These are phyloP conservation scores for Diadumene lineata DNA, from an alignment of 92 coral and sea anemone genomes.

Conservation along the genomic window DNA sequence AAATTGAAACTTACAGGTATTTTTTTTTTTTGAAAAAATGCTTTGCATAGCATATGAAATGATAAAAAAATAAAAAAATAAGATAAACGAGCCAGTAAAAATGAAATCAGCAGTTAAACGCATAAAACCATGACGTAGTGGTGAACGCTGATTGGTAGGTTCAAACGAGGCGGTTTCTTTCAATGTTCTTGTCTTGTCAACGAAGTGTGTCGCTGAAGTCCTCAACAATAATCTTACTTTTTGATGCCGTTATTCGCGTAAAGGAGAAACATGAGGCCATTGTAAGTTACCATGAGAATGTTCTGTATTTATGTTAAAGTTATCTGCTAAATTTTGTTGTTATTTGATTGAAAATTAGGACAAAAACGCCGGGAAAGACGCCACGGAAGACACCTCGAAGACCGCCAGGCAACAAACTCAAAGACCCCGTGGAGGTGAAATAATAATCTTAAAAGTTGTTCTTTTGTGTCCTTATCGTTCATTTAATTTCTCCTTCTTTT, in stretches of 20 bases:
- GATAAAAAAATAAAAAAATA: no score
- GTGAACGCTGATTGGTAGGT: slow-evolving; percentile 69
- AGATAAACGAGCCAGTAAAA: background rate
- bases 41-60: no score
- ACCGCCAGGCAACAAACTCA: slow-evolving; percentile 73
- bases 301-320: background rate
- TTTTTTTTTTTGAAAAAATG: no score
- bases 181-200: slow-evolving; percentile 55
- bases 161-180: slow-evolving; percentile 95
- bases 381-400: slow-evolving; percentile 90
- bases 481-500: no score
- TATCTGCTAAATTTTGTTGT: background rate
- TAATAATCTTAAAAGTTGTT: background rate
- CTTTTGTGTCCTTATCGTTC: background rate
- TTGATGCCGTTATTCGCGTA: slow-evolving; percentile 19
- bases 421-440: slow-evolving; percentile 97
- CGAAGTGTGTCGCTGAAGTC: slow-evolving; percentile 20
- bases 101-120: background rate
- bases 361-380: slow-evolving; percentile 85
- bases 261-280: slow-evolving; percentile 50
- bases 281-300: slow-evolving; percentile 44
- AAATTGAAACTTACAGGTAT: no score
- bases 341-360: slow-evolving; percentile 43
- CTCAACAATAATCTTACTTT: slow-evolving; percentile 15
- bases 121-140: background rate